Percentiles rank a stretch among this genome's conserved stretches.
These are phyloP conservation scores for Leistus spinibarbis DNA, from an alignment of 2,888 invertebrate species.

Conservation along the genomic window DNA sequence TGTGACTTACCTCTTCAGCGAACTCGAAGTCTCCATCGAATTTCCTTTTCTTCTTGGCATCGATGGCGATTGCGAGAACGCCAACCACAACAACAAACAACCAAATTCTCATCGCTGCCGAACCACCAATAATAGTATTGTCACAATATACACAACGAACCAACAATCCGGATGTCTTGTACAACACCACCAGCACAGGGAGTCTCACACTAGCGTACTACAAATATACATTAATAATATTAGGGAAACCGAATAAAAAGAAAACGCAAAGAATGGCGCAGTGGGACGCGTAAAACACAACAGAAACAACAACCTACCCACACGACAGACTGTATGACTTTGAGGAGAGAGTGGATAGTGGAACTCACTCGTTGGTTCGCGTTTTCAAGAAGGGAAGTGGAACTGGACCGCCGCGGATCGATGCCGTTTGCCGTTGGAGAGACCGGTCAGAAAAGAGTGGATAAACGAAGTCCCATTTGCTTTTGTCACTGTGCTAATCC, in stretches of 20 bases:
- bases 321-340: slow-evolving; percentile 26
- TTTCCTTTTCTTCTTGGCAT: slow-evolving; percentile 70
- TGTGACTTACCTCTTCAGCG: slow-evolving; percentile 72
- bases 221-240: neutral
- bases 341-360: slow-evolving; percentile 13
- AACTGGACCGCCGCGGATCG: slow-evolving; percentile 23
- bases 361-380: neutral
- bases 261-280: slow-evolving; percentile 22
- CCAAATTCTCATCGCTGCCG: slow-evolving; percentile 55
- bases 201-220: neutral
- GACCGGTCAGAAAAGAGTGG: neutral
- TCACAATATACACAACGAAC: neutral
- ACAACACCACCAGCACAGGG: slow-evolving; percentile 8
- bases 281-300: neutral
- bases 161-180: neutral
- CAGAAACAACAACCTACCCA: slow-evolving; percentile 11
- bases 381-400: slow-evolving; percentile 28
- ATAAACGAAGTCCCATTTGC: neutral
- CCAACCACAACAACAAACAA: slow-evolving; percentile 57
- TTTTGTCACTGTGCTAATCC: neutral
- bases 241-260: neutral
- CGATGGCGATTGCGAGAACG: slow-evolving; percentile 54
- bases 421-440: slow-evolving; percentile 9
- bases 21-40: slow-evolving; percentile 80
- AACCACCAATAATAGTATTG: neutral